These are phyloP conservation scores for Standfussiana lucernea DNA, from an alignment of 2,888 invertebrate genomes.

Conservation along the genomic window DNA sequence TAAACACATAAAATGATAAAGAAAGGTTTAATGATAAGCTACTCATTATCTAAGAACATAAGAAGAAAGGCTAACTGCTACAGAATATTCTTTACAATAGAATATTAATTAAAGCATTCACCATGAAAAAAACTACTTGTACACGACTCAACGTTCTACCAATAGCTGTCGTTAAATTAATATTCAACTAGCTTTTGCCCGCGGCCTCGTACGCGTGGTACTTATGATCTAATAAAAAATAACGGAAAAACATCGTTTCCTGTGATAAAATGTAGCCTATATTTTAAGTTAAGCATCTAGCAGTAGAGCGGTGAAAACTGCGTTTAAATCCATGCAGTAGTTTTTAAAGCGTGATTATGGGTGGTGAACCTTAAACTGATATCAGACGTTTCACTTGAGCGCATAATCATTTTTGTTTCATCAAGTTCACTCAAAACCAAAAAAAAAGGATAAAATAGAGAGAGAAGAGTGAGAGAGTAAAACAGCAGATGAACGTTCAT, in stretches of 20 bases:
- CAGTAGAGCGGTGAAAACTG: no score
- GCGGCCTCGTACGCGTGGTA: no score
- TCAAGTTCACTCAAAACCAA: background rate
- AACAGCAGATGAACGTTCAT: no score
- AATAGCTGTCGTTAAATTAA: background rate
- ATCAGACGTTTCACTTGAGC: background rate
- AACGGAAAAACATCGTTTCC: no score
- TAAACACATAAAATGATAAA: conserved; percentile 11
- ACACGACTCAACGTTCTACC: background rate
- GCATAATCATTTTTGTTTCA: background rate
- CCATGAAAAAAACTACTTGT: conserved; percentile 17
- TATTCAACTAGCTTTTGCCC: no score
- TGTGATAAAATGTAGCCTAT: no score
- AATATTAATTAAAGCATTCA: conserved; percentile 55
- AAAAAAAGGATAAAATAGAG: no score
- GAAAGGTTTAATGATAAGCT: background rate
- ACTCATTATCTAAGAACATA: background rate
- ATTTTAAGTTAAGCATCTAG: no score
- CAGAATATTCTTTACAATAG: conserved; percentile 5
- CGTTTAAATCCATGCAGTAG: no score
- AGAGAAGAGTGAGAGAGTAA: no score
- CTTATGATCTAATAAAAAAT: no score
- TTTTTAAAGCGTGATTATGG: background rate
- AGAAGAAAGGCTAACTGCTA: conserved; percentile 14
- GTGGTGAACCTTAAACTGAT: background rate